These are phyloP conservation scores for Trichonephila inaurata DNA, from an alignment of 1,140 invertebrate species.

Conservation along the genomic window DNA sequence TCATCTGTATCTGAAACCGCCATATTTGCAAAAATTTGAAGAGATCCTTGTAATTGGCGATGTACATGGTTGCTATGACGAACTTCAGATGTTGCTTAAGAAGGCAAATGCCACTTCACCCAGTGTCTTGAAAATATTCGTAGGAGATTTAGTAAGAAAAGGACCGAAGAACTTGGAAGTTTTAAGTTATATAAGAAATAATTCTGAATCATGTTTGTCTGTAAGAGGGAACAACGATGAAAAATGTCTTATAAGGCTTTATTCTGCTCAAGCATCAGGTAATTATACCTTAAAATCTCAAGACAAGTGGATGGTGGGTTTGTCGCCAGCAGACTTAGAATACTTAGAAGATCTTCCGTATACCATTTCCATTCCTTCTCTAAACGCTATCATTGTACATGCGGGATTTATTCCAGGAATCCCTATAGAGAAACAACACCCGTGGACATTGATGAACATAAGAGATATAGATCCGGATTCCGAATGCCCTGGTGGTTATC, in stretches of 20 bases:
- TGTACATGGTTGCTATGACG: slow-evolving; percentile 81
- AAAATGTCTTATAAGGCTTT: slow-evolving; percentile 73
- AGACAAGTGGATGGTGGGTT: slow-evolving; percentile 79
- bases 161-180: slow-evolving; percentile 80
- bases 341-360: slow-evolving; percentile 80
- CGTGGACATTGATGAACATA: slow-evolving; percentile 80
- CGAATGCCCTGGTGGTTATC: slow-evolving; percentile 51
- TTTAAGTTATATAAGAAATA: slow-evolving; percentile 77
- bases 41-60: slow-evolving; percentile 81
- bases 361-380: slow-evolving; percentile 80
- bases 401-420: slow-evolving; percentile 80
- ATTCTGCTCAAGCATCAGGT: slow-evolving; percentile 72
- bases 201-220: background rate
- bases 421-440: slow-evolving; percentile 78
- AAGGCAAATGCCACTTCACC: slow-evolving; percentile 57
- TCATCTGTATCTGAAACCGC: background rate
- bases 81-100: slow-evolving; percentile 79
- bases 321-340: slow-evolving; percentile 79
- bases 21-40: slow-evolving; percentile 59
- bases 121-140: slow-evolving; percentile 80
- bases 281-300: slow-evolving; percentile 72
- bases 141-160: slow-evolving; percentile 81
- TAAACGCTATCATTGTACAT: slow-evolving; percentile 80
- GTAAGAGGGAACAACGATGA: slow-evolving; percentile 78
- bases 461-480: slow-evolving; percentile 79